Base-by-base conservation (phyloP, 2,888 invertebrate species). In the Blastobasis lacticolella region DNA sequence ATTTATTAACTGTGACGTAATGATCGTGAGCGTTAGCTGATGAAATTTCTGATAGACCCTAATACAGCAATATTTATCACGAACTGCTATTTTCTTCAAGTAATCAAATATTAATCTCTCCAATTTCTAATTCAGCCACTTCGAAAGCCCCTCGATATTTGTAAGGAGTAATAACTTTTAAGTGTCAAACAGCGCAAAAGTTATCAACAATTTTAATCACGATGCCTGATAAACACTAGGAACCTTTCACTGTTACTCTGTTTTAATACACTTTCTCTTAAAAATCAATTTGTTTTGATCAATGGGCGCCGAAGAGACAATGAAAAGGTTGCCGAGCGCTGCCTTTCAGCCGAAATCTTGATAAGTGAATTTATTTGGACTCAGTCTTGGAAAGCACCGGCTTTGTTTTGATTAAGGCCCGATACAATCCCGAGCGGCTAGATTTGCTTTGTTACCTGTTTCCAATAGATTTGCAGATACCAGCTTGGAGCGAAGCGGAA, bases 271-370 rank as follows among this genome's bases (percentile, higher is more conserved):
- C 78, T 79, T 79, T 81, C 78, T 68, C 72, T 63, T 66, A 73
- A 74, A 78, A 76, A 78, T 73, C 78, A 66, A 78, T 78, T 76
- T 75, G 72, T 71, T 67, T 59, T 60, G 59, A 73, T 71, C 67
- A 57, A 55, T 61, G 57, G 55, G 59, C 57, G 61, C 56, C 54
- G 52, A 56, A 56, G 60, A 71, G 66, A 77, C 77, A 75, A 78
- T 74, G 69, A 69, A 64, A 66, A 67, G 62, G 63, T 69, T 48
- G 46, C 48, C 38, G 41, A 48, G 50, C 53, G 57, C 58, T 54
- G 52, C 53, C 48, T 49, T 49, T 42, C 49, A 49, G 49, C 45
- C 51, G 45, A 40, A 51, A 78, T 78, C 79, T 72, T 66, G 78
- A 81, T 81, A 77, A 74, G 62, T 63, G 62, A 69, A 73, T 76